Evolutionary conservation across 2,113 vertebrate genomes (phyloP).

Genomic region (Lutjanus erythropterus): DNA sequence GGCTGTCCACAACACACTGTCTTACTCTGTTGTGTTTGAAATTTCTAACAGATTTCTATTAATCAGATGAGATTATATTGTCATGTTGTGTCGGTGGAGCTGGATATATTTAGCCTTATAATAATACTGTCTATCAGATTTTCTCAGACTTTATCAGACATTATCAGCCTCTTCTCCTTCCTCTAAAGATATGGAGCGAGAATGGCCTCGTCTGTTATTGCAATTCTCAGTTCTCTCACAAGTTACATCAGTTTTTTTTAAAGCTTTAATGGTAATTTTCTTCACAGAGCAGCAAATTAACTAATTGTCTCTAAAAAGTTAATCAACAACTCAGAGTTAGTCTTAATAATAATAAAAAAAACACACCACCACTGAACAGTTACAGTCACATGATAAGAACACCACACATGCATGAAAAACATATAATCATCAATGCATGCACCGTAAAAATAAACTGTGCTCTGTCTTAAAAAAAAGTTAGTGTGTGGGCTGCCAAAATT

Average conservation of each 20-base stretch:
- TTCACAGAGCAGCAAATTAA: background rate
- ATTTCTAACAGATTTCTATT: constrained; percentile 64
- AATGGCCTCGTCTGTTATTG: background rate
- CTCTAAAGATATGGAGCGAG: constrained; percentile 53
- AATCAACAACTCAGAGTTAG: too few relatives aligned
- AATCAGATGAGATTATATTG: constrained; percentile 67
- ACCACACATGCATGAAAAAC: background rate
- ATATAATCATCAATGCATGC: background rate
- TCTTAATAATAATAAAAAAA: background rate
- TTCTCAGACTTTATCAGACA: constrained; percentile 73
- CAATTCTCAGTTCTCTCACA: background rate
- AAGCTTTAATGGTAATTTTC: background rate
- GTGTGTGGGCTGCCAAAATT: too few relatives aligned
- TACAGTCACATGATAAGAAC: background rate
- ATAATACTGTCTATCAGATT: constrained; percentile 72
- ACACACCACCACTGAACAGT: background rate
- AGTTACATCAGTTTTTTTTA: background rate
- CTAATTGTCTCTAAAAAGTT: background rate
- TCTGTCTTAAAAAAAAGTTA: too few relatives aligned
- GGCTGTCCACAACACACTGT: background rate
- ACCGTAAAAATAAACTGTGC: too few relatives aligned
- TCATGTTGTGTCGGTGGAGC: constrained; percentile 24
- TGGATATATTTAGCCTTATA: constrained; percentile 65
- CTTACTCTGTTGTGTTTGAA: background rate
- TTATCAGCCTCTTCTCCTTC: constrained; percentile 61